Percentiles rank a stretch among this genome's conserved stretches.
phyloP scores from a whole-genome alignment of 2,888 invertebrate species.

The Ormyrus rosae region DNA sequence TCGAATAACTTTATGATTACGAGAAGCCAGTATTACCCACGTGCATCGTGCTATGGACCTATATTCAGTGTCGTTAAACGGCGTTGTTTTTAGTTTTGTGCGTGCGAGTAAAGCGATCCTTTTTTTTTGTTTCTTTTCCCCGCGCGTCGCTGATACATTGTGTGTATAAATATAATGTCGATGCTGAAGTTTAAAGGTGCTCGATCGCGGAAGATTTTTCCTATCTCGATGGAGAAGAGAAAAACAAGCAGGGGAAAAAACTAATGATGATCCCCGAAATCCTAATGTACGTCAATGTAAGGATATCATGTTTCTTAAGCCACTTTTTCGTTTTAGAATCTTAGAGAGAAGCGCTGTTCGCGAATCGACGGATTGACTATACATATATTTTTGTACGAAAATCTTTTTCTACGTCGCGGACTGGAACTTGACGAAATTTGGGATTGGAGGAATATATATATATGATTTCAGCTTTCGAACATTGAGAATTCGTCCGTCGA shows the following conservation, averaged over 20 bases:
- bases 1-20: conserved; percentile 51
- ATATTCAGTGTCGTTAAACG: conserved; percentile 13
- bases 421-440: neutral
- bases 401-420: conserved; percentile 11
- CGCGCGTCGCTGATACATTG: conserved; percentile 19
- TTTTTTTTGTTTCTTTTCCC: conserved; percentile 23
- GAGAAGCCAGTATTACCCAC: conserved; percentile 57
- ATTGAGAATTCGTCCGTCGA: conserved; percentile 6
- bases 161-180: conserved; percentile 20
- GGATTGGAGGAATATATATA: neutral
- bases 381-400: conserved; percentile 38
- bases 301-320: conserved; percentile 1
- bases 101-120: conserved; percentile 8
- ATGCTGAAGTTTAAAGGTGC: conserved; percentile 39
- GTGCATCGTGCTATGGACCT: conserved; percentile 45
- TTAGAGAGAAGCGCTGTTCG: neutral
- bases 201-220: conserved; percentile 22
- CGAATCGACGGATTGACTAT: conserved; percentile 6
- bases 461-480: neutral
- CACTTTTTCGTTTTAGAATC: conserved; percentile 11
- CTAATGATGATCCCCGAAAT: conserved; percentile 1
- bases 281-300: neutral
- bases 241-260: neutral
- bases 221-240: neutral
- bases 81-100: neutral